Percentiles rank a stretch among this genome's conserved stretches.
phyloP scores from a whole-genome alignment of 2,888 invertebrate genomes.

The Cataglyphis livida region DNA sequence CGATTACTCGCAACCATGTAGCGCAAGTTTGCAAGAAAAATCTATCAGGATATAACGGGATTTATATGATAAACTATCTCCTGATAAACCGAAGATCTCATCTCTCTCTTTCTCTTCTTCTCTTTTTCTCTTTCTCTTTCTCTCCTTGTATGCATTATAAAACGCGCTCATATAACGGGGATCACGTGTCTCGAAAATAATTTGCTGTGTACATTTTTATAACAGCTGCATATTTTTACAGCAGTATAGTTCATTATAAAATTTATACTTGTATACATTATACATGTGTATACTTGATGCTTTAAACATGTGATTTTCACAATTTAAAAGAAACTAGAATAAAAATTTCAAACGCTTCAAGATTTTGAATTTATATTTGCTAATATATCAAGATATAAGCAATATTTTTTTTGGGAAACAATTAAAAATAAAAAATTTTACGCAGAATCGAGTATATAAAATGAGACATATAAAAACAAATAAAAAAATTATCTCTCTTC shows the following conservation, averaged over 20 bases:
- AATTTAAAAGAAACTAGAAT: not conserved
- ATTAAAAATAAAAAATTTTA: not conserved
- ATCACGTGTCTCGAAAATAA: not conserved
- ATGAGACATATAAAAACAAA: not conserved
- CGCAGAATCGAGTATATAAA: not conserved
- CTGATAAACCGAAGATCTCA: conserved; percentile 16
- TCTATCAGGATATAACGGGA: conserved; percentile 45
- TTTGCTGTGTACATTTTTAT: conserved; percentile 10
- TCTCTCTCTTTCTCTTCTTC: not conserved
- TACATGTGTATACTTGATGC: not conserved
- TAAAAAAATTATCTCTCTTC: not conserved
- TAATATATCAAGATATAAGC: not conserved
- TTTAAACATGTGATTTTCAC: not conserved
- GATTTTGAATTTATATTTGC: not conserved
- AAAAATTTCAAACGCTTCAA: not conserved
- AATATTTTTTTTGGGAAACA: not conserved
- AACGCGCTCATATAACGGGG: not conserved
- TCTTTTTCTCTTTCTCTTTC: not conserved
- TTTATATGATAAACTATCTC: conserved; percentile 16
- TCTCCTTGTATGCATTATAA: conserved; percentile 13
- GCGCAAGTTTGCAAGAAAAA: conserved; percentile 13
- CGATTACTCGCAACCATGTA: conserved; percentile 4
- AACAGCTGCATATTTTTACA: not conserved
- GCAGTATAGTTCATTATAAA: not conserved
- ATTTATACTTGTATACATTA: not conserved